A percentile compares a stretch with the other conserved stretches of the same genome.
Evolutionary conservation across 2,113 vertebrate genomes (phyloP).

Genomic region (Lepus timidus): DNA sequence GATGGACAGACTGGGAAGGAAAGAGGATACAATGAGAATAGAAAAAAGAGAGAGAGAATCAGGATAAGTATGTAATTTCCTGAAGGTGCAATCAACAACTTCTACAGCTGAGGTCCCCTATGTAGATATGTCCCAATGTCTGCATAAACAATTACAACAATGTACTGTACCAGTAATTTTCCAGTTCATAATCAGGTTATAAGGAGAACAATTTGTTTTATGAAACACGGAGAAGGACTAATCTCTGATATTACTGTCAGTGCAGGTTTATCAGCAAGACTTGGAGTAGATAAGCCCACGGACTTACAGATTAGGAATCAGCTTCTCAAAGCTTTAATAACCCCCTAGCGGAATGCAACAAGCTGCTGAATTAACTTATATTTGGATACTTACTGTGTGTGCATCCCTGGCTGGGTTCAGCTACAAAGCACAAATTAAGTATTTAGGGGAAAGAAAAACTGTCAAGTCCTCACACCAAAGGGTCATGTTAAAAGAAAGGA

Average conservation of each 20-base stretch:
- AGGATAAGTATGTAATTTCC: neutral
- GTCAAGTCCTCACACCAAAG: neutral
- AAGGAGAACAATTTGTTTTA: conserved; percentile 61
- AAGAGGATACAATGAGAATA: neutral
- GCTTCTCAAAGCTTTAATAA: conserved; percentile 42
- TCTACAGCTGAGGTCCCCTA: neutral
- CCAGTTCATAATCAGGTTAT: conserved; percentile 48
- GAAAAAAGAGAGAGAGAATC: no score
- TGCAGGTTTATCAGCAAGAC: conserved; percentile 65
- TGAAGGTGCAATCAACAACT: conserved; percentile 3
- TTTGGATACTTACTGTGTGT: neutral
- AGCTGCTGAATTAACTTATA: neutral
- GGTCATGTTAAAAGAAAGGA: neutral
- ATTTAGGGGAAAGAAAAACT: neutral
- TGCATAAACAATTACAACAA: neutral
- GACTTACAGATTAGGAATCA: conserved; percentile 52
- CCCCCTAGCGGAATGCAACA: neutral
- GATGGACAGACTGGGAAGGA: fast-evolving
- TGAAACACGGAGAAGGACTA: conserved; percentile 45
- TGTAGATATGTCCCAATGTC: neutral
- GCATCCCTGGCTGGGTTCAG: neutral
- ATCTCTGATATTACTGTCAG: conserved; percentile 15
- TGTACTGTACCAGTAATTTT: conserved; percentile 52
- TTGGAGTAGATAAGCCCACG: conserved; percentile 61
- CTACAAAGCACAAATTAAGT: conserved; percentile 37